These are phyloP conservation scores for Rhinolophus ferrumequinum DNA, from an alignment of 2,113 vertebrate species.

Conservation along the genomic window DNA sequence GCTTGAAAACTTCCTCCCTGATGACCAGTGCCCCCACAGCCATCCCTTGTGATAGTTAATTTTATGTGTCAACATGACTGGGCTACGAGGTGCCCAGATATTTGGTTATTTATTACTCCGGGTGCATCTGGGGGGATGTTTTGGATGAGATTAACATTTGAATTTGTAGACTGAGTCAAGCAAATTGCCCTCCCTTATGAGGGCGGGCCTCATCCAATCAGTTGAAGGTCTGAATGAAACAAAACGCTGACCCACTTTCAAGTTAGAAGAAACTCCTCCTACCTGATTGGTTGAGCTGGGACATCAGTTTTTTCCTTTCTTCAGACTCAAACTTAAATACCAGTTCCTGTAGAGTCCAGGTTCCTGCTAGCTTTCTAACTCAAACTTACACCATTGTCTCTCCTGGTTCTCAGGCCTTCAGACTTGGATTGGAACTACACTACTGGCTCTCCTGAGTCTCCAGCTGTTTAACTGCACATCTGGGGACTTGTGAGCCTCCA, in stretches of 20 bases:
- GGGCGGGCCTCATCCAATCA: background rate
- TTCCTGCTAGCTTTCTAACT: background rate
- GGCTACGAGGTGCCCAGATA: background rate
- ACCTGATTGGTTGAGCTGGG: background rate
- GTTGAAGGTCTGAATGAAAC: background rate
- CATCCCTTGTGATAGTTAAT: background rate
- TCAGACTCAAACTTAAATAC: background rate
- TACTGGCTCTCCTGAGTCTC: background rate
- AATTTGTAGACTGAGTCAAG: background rate
- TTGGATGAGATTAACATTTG: background rate
- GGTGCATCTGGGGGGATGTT: background rate
- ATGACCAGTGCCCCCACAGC: background rate
- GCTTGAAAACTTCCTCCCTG: background rate
- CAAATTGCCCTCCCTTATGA: background rate
- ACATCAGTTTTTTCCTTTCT: background rate
- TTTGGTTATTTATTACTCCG: background rate
- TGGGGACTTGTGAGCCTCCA: background rate
- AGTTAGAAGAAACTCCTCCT: background rate
- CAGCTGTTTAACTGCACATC: background rate
- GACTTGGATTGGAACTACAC: background rate
- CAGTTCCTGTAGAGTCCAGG: background rate
- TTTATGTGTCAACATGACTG: background rate
- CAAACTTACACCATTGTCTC: background rate
- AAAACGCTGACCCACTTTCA: background rate
- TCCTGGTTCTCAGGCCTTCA: background rate